Evolutionary conservation across 2,888 invertebrate species (phyloP), one percentile per base, ranked within the genome.

Genomic region (Kryphioiulus occultus): DNA sequence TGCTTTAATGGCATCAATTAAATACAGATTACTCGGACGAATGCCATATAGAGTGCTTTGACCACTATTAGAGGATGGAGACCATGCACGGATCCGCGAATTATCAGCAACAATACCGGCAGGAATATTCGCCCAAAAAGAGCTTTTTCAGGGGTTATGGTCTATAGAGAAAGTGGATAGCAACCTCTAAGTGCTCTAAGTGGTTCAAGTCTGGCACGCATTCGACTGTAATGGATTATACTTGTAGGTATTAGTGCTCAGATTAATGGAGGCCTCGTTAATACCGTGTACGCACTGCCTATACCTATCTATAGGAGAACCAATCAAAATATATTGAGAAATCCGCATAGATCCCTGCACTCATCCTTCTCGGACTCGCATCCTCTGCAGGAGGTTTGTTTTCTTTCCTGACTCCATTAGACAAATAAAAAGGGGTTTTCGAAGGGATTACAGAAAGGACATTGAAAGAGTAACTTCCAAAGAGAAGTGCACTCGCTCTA

Each of bases 171-270:
- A 68, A 68, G 68, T 68, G 68, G 68, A 68, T 68, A 68, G 68
- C 68, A 68, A 68, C 68, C 68, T 68, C 68, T 68, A 68, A 68
- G 68, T 68, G 68, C 68, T 68, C 68, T 68, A 68, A 68, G 68
- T 68, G 68, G 68, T 68, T 68, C 68, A 68, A 68, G 68, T 68
- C 68, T 68, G 85, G 47, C 42, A 85, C 30, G 85, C 85, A 85
- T 85, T 85, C 85, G 44, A 85, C 85, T 85, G 85, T 85, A 85
- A 85, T 85, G 85, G 85, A 85, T 85, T 85, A 85, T 85, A 85
- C 85, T 85, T 85, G 85, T 85, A 85, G 85, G 85, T 85, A 85
- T 85, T 85, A 85, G 85, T 85, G 85, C 85, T 44, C 85, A 85
- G 85, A 68, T 68, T 68, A 68, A 68, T 68, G 68, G 68, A 68